phyloP scores from a whole-genome alignment of 2,797 vertebrate genomes.

The Arremon brunneinucha region DNA sequence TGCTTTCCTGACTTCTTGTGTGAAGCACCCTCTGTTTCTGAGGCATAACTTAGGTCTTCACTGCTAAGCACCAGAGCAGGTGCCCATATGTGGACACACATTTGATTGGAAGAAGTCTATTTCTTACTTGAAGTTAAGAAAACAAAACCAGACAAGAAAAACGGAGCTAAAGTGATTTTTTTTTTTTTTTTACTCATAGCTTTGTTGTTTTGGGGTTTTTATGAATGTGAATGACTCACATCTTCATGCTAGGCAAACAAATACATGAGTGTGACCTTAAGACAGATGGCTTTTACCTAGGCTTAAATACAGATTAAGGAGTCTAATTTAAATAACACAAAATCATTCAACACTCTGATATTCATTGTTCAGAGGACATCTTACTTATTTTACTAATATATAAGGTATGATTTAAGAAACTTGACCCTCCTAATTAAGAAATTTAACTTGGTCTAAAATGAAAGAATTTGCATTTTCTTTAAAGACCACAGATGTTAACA shows the following conservation, averaged over 20 bases:
- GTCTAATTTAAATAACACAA: neutral
- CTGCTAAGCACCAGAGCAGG: neutral
- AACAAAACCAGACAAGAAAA: neutral
- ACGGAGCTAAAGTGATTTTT: neutral
- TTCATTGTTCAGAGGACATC: neutral
- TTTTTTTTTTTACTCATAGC: neutral
- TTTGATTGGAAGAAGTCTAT: neutral
- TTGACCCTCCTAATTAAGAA: constrained; percentile 32
- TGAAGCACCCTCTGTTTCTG: neutral
- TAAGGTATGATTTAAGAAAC: neutral
- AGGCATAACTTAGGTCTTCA: neutral
- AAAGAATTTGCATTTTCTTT: constrained; percentile 59
- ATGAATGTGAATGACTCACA: neutral
- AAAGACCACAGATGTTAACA: constrained; percentile 51
- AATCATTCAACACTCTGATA: neutral
- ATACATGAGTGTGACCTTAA: neutral
- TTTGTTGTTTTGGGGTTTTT: neutral
- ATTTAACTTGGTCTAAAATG: constrained; percentile 32
- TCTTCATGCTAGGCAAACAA: neutral
- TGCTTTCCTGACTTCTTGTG: neutral
- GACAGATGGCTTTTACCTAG: neutral
- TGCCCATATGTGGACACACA: neutral
- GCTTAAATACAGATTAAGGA: neutral
- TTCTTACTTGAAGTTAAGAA: neutral
- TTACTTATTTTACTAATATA: constrained; percentile 1